Base-by-base conservation (phyloP, 1,140 invertebrate species). In the Zaprionus africanus region DNA sequence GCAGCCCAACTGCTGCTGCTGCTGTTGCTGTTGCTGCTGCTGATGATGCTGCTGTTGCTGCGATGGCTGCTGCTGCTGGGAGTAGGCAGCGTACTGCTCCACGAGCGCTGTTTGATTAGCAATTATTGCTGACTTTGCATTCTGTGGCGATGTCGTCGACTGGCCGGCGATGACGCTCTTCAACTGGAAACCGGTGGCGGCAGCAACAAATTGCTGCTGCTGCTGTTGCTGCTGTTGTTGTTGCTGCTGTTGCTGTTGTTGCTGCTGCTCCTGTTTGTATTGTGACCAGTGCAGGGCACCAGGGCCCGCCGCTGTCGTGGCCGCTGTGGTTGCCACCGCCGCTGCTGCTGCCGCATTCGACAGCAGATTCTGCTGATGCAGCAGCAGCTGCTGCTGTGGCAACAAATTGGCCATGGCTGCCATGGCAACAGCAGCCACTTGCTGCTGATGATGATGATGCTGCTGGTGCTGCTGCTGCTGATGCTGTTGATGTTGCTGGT, bases 31-130 rank as follows among this genome's bases (percentile, higher is more conserved):
- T 51, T 93, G 92, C 34, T 93, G 93, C 59, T 94, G 93, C 12
- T 93, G 93, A 65, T 93, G 93, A 22, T 93, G 93, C 57, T 92
- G 91, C 67, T 87, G 93, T 68, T 76, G 78, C 43, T 73, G 80
- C 71, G 79, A 58, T 72, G 46, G 46, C 46, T 51, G 77, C 49
- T 76, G 59, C 77, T 72, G 77, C 31, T 81, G 68, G 63, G 60
- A 64, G 41, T 68, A 81, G 51, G 56, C 71, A 49, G 69, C 76
- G 63, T 84, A 84, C 46, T 60, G 73, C 54, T 81, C 81, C 70
- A 78, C 72, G 59, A 91, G 76, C 65, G 76, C 65, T 90, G 88
- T 91, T 91, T 91, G 88, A 91, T 91, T 91, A 88, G 88, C 88
- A 85, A 91, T 91, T 82, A 91, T 91, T 82, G 88, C 88, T 81